Base-by-base conservation (phyloP, 2,888 invertebrate genomes). In the Sminthurides aquaticus region DNA sequence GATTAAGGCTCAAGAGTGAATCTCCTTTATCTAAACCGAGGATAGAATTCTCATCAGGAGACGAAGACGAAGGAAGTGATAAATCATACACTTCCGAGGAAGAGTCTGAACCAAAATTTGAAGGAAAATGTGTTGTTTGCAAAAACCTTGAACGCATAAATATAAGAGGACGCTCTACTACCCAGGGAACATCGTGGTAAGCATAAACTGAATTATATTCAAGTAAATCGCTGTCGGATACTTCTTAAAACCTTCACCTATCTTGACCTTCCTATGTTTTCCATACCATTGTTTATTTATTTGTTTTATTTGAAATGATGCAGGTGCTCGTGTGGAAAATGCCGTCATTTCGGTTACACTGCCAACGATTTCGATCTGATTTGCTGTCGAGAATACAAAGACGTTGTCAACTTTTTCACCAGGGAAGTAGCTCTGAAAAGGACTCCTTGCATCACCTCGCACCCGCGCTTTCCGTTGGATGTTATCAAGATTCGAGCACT, bases 271-370 rank as follows among this genome's bases (percentile, higher is more conserved):
- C n/a, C n/a, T n/a, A n/a, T n/a, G n/a, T n/a, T n/a, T n/a, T n/a
- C n/a, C n/a, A n/a, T n/a, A n/a, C n/a, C n/a, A n/a, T n/a, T n/a
- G n/a, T n/a, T n/a, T n/a, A n/a, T n/a, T n/a, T n/a, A n/a, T 15
- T 18, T 29, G 2, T 61, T 22, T 60, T 22, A 52, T 55, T 56
- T 58, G 1, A 11, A 18, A 8, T 11, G 43, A 18, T 43, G 43
- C 27, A 68, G 68, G 70, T 70, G 70, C 57, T 60, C 64, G 48
- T 70, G 70, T 61, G 65, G 70, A 0, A 55, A 60, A 34, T 70
- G 68, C 27, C n/a, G n/a, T 52, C 29, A 64, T 56, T n/a, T n/a
- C n/a, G 57, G 62, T 49, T 43, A 52, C 0, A 1, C 22, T 1
- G 58, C 60, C 57, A 34, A 25, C 1, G 67, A 70, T 20, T 70